These are phyloP conservation scores for Cyprinodon brontotheroides DNA, from an alignment of 2,113 vertebrate genomes.

Conservation along the genomic window DNA sequence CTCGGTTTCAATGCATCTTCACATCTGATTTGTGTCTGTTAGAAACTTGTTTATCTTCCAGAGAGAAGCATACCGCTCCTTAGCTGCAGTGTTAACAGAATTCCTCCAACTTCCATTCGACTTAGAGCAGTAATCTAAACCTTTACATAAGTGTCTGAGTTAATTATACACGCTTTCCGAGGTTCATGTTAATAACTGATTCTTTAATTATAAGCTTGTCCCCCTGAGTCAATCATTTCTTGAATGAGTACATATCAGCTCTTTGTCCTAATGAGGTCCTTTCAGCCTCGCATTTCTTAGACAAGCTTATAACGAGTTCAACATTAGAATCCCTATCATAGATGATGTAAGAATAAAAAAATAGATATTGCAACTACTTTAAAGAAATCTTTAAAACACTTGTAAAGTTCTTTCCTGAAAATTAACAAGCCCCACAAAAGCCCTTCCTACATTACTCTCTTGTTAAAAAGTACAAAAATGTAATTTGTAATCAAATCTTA, in stretches of 20 bases:
- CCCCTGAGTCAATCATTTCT: not conserved
- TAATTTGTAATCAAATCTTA: not conserved
- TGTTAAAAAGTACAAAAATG: not conserved
- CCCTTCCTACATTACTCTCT: not conserved
- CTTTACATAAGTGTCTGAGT: not conserved
- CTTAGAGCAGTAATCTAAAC: not conserved
- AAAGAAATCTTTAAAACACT: not conserved
- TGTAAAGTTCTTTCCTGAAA: not conserved
- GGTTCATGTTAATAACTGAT: not conserved
- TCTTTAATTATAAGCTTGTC: not conserved
- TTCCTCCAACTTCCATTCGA: not conserved
- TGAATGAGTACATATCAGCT: not conserved
- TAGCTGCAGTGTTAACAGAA: not conserved
- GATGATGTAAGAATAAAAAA: not conserved
- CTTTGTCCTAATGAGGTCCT: not conserved
- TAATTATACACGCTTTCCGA: not conserved
- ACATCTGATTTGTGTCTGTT: slow-evolving; percentile 40
- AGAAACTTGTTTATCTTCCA: not conserved
- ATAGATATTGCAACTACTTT: not conserved
- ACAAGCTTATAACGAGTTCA: not conserved
- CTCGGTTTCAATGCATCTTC: slow-evolving; percentile 19
- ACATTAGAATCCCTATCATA: not conserved
- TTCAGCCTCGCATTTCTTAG: not conserved
- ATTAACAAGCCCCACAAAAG: not conserved
- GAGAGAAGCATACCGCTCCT: not conserved